Percentiles rank a stretch among this genome's conserved stretches.
phyloP scores from a whole-genome alignment of 2,113 vertebrate species.

The Ammodytes dubius region DNA sequence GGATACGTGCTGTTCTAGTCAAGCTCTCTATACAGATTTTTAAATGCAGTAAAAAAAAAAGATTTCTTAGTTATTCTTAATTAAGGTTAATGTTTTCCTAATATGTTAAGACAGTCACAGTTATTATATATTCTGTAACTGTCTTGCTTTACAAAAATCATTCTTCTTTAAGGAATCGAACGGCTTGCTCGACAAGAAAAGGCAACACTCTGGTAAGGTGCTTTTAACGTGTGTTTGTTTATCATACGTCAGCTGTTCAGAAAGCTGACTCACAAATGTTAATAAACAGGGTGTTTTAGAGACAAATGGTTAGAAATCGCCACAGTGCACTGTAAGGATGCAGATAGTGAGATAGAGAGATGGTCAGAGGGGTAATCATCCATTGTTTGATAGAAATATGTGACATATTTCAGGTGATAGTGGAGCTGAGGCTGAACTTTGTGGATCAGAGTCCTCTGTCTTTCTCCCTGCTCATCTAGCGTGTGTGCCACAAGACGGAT shows the following conservation, averaged over 20 bases:
- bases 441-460: background rate
- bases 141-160: too few species aligned
- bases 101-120: background rate
- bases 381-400: background rate
- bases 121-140: background rate
- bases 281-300: background rate
- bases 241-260: background rate
- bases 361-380: background rate
- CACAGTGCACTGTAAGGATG: background rate
- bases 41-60: background rate
- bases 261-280: background rate
- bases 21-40: background rate
- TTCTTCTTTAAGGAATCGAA: conserved; percentile 83
- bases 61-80: background rate
- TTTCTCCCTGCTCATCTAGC: conserved; percentile 3
- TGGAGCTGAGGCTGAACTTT: conserved; percentile 15
- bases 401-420: conserved; percentile 17
- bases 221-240: conserved; percentile 32
- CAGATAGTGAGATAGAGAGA: background rate
- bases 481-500: conserved; percentile 15
- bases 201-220: conserved; percentile 86
- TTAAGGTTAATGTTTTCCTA: background rate
- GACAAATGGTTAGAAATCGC: background rate
- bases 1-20: background rate
- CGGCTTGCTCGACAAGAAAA: conserved; percentile 87